Evolutionary conservation across 1,140 invertebrate species (phyloP), one percentile per base, ranked within the genome.

Genomic region (Cotesia vestalis): DNA sequence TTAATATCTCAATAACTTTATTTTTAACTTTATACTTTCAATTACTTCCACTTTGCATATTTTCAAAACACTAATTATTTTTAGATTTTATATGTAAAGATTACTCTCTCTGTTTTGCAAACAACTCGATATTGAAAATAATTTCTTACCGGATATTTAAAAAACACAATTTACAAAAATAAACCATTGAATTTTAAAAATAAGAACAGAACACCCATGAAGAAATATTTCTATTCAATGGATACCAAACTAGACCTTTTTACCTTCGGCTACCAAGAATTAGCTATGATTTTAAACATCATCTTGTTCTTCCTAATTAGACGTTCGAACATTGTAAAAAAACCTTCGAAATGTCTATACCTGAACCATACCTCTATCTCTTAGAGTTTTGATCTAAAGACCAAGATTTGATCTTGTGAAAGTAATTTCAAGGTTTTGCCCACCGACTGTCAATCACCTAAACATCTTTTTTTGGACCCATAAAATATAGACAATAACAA

Each of bases 291-390:
- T 80, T 81, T 80, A 78, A 46, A 80, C 78, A 77, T 80, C 78
- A 78, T 80, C 77, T 78, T 81, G 75, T 75, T 75, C 74, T 67
- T 71, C 72, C 75, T 81, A 81, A 81, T 81, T 81, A 81, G 80
- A 73, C 76, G 72, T 73, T 74, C 40, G 66, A 38, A 53, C 38
- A n/a, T 63, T 34, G 34, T 38, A 35, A 76, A 80, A 74, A 73
- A 78, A 78, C 77, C 60, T 72, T 75, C 78, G 77, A 78, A 79
- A 46, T 46, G 40, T 55, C 12, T 55, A n/a, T 55, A 55, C 53
- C 53, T 55, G 53, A 12, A 46, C 40, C 11, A 46, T 46, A 27
- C 27, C 11, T 9, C 6, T 46, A 46, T 46, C 40, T 46, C 27
- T 46, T 9, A 46, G 11, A 46, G 40, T 46, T 46, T 46, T 46